Percentiles rank a stretch among this genome's conserved stretches.
Conservation (phyloP, 2,888 invertebrate genomes). For the Mellilla xanthometata region DNA sequence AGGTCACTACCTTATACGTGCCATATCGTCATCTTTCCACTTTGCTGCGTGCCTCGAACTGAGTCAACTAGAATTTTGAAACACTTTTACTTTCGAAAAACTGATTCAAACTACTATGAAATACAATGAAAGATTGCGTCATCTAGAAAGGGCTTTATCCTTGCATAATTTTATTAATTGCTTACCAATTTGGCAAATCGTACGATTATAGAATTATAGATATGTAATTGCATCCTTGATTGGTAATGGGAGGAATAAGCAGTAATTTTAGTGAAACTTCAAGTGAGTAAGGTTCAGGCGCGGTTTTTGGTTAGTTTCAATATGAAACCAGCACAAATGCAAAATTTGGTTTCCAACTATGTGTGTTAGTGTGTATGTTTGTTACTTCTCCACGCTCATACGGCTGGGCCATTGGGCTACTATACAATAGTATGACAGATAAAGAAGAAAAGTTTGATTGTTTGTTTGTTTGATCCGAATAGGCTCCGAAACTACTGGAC, state of each 20-base stretch:
- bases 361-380: too few relatives aligned
- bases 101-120: constrained; percentile 44
- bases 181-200: constrained; percentile 21
- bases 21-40: constrained; percentile 19
- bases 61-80: constrained; percentile 34
- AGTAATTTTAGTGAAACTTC: constrained; percentile 22
- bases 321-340: too few relatives aligned
- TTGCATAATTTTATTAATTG: constrained; percentile 46
- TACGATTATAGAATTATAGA: constrained; percentile 19
- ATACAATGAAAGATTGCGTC: constrained; percentile 57
- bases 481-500: too few relatives aligned
- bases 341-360: too few relatives aligned
- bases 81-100: constrained; percentile 30
- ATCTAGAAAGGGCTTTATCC: constrained; percentile 63
- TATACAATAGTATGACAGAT: too few relatives aligned
- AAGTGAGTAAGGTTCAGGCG: too few relatives aligned
- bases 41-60: constrained; percentile 17
- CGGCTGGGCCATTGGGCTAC: too few relatives aligned
- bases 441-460: too few relatives aligned
- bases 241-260: constrained; percentile 21
- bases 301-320: neutral
- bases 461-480: too few relatives aligned
- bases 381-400: too few relatives aligned
- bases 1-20: constrained; percentile 16
- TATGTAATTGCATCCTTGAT: constrained; percentile 36